Evolutionary conservation across 2,113 vertebrate species (phyloP), one percentile per base, ranked within the genome.

Genomic region (Shinisaurus crocodilurus): DNA sequence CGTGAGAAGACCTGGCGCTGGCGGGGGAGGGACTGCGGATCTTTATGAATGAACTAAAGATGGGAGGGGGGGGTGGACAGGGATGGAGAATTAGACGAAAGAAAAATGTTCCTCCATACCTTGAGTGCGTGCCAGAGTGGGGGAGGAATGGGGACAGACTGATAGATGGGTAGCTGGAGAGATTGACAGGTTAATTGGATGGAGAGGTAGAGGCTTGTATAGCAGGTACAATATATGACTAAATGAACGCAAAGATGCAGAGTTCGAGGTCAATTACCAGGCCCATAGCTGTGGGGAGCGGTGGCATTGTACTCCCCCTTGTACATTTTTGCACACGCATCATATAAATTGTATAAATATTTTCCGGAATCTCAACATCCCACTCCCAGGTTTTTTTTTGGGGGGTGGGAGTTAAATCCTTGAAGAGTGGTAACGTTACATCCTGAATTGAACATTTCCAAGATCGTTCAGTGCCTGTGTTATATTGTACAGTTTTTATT

Each of bases 41-140:
- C 63, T 91, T 91, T 91, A 88, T 91, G 90, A 91, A 91, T 91
- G 90, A 91, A 91, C 63, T 20, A 54, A 76, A 48, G 86, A 70
- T 69, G 74, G 81, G 86, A 77, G 65, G 80, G 3, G 23, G 45
- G 9, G 40, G 18, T 1, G 6, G 50, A 20, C 32, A 65, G 40
- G 75, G 43, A 72, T n/a, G 48, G 67, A 74, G 67, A 23, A n/a
- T 34, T 34, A 37, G 67, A 34, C 37, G 57, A 29, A 48, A 29
- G 9, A 12, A 45, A 34, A 84, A 75, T 37, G 70, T 25, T 29
- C 37, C n/a, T 34, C 34, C 13, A 12, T 43, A 60, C 80, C 67
- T 76, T 40, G 54, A 65, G 54, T 1, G 32, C 40, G 9, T 13
- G 10, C 37, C 29, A 76, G 20, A 0, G 37, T 32, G 27, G 40